Evolutionary conservation across 2,113 vertebrate species (phyloP), one percentile per base, ranked within the genome.

Genomic region (Microcebus ravelobensis): DNA sequence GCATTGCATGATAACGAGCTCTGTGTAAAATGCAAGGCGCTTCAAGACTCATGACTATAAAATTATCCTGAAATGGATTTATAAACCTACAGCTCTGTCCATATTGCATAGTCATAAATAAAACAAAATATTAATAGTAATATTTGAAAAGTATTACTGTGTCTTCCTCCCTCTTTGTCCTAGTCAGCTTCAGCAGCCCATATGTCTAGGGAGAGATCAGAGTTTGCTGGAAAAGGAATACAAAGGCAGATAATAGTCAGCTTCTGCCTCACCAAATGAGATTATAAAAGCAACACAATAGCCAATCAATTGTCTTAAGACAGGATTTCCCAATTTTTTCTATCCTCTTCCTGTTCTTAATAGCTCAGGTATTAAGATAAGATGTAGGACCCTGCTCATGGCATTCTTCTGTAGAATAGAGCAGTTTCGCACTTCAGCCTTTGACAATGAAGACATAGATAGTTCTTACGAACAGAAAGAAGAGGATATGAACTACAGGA

Each of bases 211-310:
- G 39, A 86, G 25, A 93, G 34, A 52, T 42, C 27, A 73, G 55
- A 91, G 36, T 95, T 68, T 91, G 3, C n/a, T 85, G 31, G 21
- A 89, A 50, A 95, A 91, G 14, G 12, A 95, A 63, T 50, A 34
- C 21, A 85, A 94, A 71, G 20, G 25, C 20, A 94, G 20, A 91
- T n/a, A 87, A 12, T 20, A 74, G 12, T 39, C 29, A 82, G 29
- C 4, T 94, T 93, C 57, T 92, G 23, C 39, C 52, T 95, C 59
- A 14, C 7, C 42, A 83, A 89, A 23, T 63, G 59, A 63, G 14
- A 79, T 83, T 68, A 87, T 67, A 87, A 84, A 93, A 93, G 36
- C 4, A 94, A 79, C 23, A 83, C 25, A 71, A 42, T 13, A 73
- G 36, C 31, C 23, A 85, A 8, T 59, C 42, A 45, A 31, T 34